Base-by-base conservation (phyloP, 2,888 invertebrate genomes). In the Tetragnatha montana region DNA sequence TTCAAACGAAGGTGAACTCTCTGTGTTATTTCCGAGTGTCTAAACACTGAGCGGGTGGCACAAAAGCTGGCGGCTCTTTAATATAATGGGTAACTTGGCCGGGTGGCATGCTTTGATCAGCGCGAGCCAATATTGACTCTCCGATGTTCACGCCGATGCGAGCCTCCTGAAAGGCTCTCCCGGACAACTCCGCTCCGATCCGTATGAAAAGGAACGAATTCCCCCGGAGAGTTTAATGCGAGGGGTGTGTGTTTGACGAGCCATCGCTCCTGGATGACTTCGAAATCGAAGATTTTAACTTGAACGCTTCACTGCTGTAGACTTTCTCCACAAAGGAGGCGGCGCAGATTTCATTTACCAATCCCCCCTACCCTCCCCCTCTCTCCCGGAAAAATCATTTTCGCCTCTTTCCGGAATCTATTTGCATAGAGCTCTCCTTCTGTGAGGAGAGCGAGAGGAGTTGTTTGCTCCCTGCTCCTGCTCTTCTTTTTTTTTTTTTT, bases 261-360 rank as follows among this genome's bases (percentile, higher is more conserved):
- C 81, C 80, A 84, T 89, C 81, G 87, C 87, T 82, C 82, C 74
- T 89, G 89, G 81, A 81, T 89, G 89, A 73, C 74, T 74, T 81
- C 89, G 89, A 89, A 89, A 89, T 89, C 89, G 89, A 89, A 89
- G 89, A 89, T 89, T 81, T 85, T 89, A 89, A 85, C 85, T 85
- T 89, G 81, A 89, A 89, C 89, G 89, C 89, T 49, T 49, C 81
- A 71, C 76, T 89, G 85, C 85, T 89, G 51, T 86, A 78, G 89
- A 89, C 89, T 89, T 89, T 89, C 89, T 89, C 89, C 85, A 89
- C 85, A 89, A 89, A 89, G 73, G 78, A 84, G 80, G 80, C 80
- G 80, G 14, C 35, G 68, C 22, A 60, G 83, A 47, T 73, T 86
- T 74, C 82, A 78, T 85, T 89, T 89, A 81, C 81, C 81, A 79